Percentiles rank a stretch among this genome's conserved stretches.
Conservation (phyloP, 2,113 vertebrate genomes). For the Anoplopoma fimbria region DNA sequence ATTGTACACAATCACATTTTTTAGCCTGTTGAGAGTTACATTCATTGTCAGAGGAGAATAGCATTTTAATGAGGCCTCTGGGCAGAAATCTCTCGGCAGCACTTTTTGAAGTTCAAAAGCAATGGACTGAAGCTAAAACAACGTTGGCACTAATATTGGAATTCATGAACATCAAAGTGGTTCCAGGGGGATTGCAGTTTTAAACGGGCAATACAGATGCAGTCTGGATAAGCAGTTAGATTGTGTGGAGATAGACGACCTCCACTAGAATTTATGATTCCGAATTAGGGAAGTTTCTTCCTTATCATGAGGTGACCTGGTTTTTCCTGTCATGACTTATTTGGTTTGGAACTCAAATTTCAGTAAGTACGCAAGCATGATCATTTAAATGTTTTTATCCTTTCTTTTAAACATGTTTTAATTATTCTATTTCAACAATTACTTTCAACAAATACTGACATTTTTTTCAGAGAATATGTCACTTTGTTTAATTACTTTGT, state of each 20-base stretch:
- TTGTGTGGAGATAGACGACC: constrained; percentile 6
- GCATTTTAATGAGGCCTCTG: constrained; percentile 56
- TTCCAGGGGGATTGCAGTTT: constrained; percentile 29
- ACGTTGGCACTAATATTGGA: constrained; percentile 46
- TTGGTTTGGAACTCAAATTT: not conserved
- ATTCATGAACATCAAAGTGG: constrained; percentile 61
- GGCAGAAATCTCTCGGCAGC: constrained; percentile 50
- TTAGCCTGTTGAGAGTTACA: constrained; percentile 17
- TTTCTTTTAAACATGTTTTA: not conserved
- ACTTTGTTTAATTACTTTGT: not conserved
- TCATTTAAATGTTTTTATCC: not conserved
- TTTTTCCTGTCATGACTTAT: not conserved
- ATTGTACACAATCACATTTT: not conserved
- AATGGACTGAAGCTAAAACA: constrained; percentile 57
- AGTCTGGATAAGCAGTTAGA: constrained; percentile 28
- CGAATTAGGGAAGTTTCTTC: not conserved
- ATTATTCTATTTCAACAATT: not conserved
- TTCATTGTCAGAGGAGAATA: constrained; percentile 38
- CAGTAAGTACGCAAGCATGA: not conserved
- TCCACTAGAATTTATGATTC: constrained; percentile 17
- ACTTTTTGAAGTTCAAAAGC: constrained; percentile 64
- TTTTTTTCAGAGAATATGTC: too few relatives aligned
- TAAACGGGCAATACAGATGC: not conserved
- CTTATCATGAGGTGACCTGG: not conserved
- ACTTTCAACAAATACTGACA: too few relatives aligned